Conservation (phyloP, 2,113 vertebrate genomes). For the Chiloscyllium plagiosum region DNA sequence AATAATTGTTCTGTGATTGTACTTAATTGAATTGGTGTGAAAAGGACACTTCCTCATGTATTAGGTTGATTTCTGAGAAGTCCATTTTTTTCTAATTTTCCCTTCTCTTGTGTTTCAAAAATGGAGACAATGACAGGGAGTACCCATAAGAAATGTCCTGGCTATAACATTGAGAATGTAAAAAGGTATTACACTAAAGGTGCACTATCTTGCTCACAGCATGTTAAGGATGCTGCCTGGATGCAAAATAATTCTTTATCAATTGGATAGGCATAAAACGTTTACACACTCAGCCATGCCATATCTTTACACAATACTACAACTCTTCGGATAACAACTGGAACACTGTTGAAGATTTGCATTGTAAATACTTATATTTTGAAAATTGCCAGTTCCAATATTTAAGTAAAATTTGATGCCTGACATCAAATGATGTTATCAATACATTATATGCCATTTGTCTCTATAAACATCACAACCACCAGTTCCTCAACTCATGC, state of each 20-base stretch:
- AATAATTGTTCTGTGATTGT: not conserved
- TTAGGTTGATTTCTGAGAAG: not conserved
- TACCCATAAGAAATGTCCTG: no score
- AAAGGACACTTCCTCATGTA: not conserved
- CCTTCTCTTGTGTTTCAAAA: not conserved
- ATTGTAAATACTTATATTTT: not conserved
- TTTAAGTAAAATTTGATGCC: not conserved
- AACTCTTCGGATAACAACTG: not conserved
- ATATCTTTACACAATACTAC: not conserved
- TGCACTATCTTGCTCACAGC: not conserved
- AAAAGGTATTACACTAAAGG: not conserved
- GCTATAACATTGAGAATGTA: not conserved
- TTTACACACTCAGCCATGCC: not conserved
- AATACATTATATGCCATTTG: not conserved
- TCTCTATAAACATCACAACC: not conserved
- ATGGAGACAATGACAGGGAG: not conserved
- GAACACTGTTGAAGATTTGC: not conserved
- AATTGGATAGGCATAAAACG: not conserved
- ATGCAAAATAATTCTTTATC: not conserved
- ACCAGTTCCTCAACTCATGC: not conserved
- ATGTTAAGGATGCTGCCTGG: not conserved
- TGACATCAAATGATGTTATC: not conserved
- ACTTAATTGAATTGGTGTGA: not conserved
- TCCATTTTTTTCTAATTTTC: not conserved
- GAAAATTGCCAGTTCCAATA: not conserved